Conservation (phyloP, 1,140 invertebrate genomes). For the Epicauta chinensis region DNA sequence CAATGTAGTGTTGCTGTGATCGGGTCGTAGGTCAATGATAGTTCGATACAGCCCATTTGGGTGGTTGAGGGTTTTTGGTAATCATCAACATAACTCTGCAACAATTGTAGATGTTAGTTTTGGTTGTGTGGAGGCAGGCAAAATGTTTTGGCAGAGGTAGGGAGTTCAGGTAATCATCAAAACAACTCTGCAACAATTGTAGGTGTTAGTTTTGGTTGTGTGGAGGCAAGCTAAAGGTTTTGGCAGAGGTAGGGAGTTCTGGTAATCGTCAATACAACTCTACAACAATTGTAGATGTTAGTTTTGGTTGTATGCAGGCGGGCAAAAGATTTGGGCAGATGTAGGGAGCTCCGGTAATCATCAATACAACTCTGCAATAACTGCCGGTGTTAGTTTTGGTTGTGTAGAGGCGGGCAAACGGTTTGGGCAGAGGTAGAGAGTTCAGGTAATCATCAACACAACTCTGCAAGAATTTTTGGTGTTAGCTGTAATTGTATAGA, state of each 20-base stretch:
- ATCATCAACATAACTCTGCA: constrained; percentile 25
- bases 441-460: constrained; percentile 21
- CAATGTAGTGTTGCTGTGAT: constrained; percentile 69
- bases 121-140: too few relatives aligned
- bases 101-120: constrained; percentile 1
- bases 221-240: too few relatives aligned
- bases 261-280: constrained; percentile 17
- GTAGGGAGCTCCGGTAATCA: constrained; percentile 25
- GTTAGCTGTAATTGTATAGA: background rate
- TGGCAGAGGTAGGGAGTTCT: constrained; percentile 39
- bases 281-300: constrained; percentile 8
- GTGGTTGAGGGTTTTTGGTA: constrained; percentile 37
- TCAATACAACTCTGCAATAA: constrained; percentile 20
- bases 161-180: constrained; percentile 20
- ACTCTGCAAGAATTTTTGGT: constrained; percentile 22
- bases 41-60: constrained; percentile 61
- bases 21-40: constrained; percentile 73
- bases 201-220: background rate
- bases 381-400: background rate
- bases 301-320: background rate
- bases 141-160: constrained; percentile 44
- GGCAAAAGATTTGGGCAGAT: constrained; percentile 36
- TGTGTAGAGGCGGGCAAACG: too few relatives aligned
- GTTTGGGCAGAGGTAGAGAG: constrained; percentile 39
- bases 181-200: constrained; percentile 25